Evolutionary conservation across 1,140 invertebrate genomes (phyloP).

Genomic region (Monomorium pharaonis): DNA sequence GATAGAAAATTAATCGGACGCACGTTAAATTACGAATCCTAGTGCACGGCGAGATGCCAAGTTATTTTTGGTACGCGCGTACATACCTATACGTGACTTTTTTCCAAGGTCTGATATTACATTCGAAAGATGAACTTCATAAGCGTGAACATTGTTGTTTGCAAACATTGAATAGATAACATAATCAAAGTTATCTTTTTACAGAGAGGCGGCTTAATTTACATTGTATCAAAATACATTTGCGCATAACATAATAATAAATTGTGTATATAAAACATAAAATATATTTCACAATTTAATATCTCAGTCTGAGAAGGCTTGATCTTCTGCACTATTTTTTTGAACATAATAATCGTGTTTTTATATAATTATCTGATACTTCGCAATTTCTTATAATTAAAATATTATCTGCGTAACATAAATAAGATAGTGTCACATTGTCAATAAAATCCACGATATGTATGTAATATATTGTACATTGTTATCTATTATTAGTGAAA

Average conservation of each 20-base stretch:
- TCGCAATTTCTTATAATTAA: too few species aligned
- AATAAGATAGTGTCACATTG: not conserved
- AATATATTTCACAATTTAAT: not conserved
- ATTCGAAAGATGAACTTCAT: slow-evolving; percentile 54
- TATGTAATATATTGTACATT: not conserved
- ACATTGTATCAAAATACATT: not conserved
- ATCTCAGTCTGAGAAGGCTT: not conserved
- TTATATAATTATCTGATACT: not conserved
- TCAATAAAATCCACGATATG: not conserved
- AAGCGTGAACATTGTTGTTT: slow-evolving; percentile 15
- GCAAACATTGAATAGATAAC: not conserved
- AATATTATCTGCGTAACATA: not conserved
- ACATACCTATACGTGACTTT: slow-evolving; percentile 55
- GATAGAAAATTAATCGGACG: slow-evolving; percentile 60
- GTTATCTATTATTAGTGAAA: not conserved
- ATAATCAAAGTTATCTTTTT: not conserved
- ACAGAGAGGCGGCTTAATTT: not conserved
- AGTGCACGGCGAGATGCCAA: slow-evolving; percentile 65
- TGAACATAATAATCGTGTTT: not conserved
- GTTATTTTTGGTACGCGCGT: slow-evolving; percentile 69
- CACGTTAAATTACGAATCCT: slow-evolving; percentile 52
- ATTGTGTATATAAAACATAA: not conserved
- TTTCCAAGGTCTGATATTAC: slow-evolving; percentile 69
- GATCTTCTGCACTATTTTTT: not conserved
- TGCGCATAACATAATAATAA: slow-evolving; percentile 12